Evolutionary conservation across 1,140 invertebrate species (phyloP), one percentile per base, ranked within the genome.

Genomic region (Temnothorax nylanderi): DNA sequence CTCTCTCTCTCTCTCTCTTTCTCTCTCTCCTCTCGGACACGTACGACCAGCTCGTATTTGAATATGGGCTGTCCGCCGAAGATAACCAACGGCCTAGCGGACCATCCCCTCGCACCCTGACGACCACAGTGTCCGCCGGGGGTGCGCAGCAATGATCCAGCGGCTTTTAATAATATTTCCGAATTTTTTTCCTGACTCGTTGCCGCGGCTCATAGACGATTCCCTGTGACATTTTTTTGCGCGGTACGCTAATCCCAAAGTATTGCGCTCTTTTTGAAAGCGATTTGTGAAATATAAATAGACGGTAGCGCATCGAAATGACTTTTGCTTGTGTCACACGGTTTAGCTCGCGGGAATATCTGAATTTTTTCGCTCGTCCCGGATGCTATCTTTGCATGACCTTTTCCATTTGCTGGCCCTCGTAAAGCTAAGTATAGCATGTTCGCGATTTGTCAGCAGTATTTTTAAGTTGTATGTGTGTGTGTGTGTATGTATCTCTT

Each of bases 271-370:
- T 90, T 93, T 92, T 94, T 89, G 86, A 93, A 92, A 93, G 89
- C 89, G 90, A 93, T 93, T 93, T 92, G 90, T 90, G 91, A 90
- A 92, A 93, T 93, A 94, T 93, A 93, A 93, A 94, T 91, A 92
- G 93, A 91, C 89, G 92, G 75, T 56, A 78, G 85, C 65, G 80
- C 69, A 71, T 60, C 87, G 88, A 93, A 93, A 93, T 93, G 92
- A 93, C 89, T 93, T 93, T 93, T 87, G 87, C 85, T 86, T 71
- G 64, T 69, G 80, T 78, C 60, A 75, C 87, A 82, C 71, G 80
- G 69, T 84, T 84, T 75, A 74, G 41, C 80, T 84, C 54, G 80
- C 80, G 69, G 37, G 69, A 44, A 60, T 84, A 75, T 32, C 56
- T 60, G 80, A 74, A 84, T 75, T 84, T 84, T 84, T 84, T 47